Conservation (phyloP, 2,797 vertebrate species). For the Petrocephalus sullivani region DNA sequence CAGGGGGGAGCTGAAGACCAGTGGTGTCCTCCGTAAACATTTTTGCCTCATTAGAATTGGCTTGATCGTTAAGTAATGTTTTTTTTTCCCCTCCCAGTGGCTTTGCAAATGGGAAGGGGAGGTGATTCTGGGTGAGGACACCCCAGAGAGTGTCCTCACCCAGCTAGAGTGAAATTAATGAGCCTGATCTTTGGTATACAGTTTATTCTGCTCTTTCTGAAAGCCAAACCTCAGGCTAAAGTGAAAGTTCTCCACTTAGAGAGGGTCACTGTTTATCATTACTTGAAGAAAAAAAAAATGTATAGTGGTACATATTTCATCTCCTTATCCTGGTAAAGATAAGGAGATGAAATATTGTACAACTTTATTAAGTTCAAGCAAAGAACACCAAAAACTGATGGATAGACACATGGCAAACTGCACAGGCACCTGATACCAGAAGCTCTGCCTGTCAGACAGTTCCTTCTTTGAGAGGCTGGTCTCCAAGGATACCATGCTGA, state of each 20-base stretch:
- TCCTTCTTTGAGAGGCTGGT: background rate
- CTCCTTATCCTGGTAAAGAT: background rate
- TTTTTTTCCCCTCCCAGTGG: conserved; percentile 27
- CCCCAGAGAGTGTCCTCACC: conserved; percentile 26
- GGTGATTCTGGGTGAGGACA: conserved; percentile 20
- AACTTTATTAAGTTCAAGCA: background rate
- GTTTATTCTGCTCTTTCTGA: conserved; percentile 16
- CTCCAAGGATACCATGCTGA: background rate
- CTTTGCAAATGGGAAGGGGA: conserved; percentile 26
- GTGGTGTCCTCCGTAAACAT: background rate
- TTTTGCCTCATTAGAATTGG: conserved; percentile 3
- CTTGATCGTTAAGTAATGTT: conserved; percentile 14
- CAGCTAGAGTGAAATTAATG: conserved; percentile 42
- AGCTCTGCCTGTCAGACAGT: background rate
- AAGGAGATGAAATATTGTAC: background rate
- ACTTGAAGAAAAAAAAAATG: background rate
- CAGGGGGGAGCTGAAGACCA: conserved; percentile 6
- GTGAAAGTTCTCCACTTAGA: conserved; percentile 2
- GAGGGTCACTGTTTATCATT: conserved; percentile 16
- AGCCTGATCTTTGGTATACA: conserved; percentile 25
- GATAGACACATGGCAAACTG: background rate
- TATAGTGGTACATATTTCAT: background rate
- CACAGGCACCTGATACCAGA: background rate
- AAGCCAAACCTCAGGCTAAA: background rate
- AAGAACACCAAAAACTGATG: background rate